Evolutionary conservation across 1,140 invertebrate species (phyloP).

Genomic region (Calliopsis andreniformis): DNA sequence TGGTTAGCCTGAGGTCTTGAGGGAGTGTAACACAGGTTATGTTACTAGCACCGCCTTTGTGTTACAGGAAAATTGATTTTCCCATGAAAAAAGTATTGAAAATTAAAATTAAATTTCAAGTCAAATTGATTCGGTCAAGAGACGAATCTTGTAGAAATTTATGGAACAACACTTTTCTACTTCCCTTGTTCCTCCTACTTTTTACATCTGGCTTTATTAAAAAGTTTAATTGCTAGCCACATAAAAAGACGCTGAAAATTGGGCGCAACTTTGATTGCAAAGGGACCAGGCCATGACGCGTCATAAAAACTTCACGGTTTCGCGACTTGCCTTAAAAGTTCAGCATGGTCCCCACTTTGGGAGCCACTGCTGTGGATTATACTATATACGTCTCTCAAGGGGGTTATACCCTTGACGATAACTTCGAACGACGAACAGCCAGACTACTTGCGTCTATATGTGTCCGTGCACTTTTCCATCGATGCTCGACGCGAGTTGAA

Average conservation of each 20-base stretch:
- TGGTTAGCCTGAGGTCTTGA: no score
- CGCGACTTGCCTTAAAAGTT: not conserved
- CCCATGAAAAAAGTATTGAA: no score
- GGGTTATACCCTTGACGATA: conserved; percentile 14
- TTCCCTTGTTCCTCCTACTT: no score
- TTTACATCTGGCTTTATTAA: no score
- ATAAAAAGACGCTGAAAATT: not conserved
- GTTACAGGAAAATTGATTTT: no score
- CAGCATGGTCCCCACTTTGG: not conserved
- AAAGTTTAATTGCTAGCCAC: no score
- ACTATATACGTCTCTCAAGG: not conserved
- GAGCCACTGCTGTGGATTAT: conserved; percentile 1
- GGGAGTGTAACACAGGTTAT: no score
- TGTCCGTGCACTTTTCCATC: conserved; percentile 12
- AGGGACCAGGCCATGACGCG: not conserved
- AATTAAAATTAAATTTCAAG: no score
- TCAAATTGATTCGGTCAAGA: no score
- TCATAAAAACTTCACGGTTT: not conserved
- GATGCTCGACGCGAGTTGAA: not conserved
- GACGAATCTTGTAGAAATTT: no score
- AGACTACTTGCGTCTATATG: conserved; percentile 1
- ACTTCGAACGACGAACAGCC: conserved; percentile 8
- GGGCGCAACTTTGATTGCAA: not conserved
- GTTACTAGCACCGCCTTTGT: no score
- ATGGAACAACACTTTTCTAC: no score